Evolutionary conservation across 2,888 invertebrate genomes (phyloP), one percentile per base, ranked within the genome.

Genomic region (Ametastegia equiseti): DNA sequence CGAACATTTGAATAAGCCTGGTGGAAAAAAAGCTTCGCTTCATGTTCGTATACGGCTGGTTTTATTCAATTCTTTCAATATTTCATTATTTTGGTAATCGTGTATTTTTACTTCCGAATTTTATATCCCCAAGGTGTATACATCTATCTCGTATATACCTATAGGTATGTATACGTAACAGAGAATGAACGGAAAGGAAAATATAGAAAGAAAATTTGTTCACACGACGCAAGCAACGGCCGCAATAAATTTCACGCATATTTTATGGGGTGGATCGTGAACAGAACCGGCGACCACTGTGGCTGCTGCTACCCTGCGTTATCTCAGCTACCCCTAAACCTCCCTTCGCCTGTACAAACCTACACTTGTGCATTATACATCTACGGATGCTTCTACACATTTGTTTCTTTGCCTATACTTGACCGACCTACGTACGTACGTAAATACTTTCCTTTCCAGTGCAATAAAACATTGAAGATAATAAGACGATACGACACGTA

Each of bases 201-300:
- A 39, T n/a, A n/a, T 36, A 19, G 39, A 19, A 67, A 19, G 19
- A 60, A 23, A 11, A 19, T 39, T 19, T 42, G n/a, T 67, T 67
- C 67, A 47, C 45, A 71, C 71, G 30, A 71, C 45, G 69, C 83
- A 73, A 42, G 78, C 80, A 75, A 78, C 79, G 50, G 23, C 71
- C 78, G 82, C 80, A 80, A 82, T 83, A 77, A 83, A 82, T 80
- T 50, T 83, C 85, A 45, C 33, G 82, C 82, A 85, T 85, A 85
- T 85, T 85, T 85, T 85, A 85, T 81, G 84, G 79, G 80, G 77
- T 47, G 36, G 75, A 33, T 83, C 85, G 84, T 85, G 85, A 85
- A 83, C 69, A 81, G 73, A 78, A 79, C 75, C 75, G 73, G 67
- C 27, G 11, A 27, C 71, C 45, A 36, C 27, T 9, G 39, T 69